Evolutionary conservation across 2,113 vertebrate species (phyloP).

Genomic region (Burhinus oedicnemus): DNA sequence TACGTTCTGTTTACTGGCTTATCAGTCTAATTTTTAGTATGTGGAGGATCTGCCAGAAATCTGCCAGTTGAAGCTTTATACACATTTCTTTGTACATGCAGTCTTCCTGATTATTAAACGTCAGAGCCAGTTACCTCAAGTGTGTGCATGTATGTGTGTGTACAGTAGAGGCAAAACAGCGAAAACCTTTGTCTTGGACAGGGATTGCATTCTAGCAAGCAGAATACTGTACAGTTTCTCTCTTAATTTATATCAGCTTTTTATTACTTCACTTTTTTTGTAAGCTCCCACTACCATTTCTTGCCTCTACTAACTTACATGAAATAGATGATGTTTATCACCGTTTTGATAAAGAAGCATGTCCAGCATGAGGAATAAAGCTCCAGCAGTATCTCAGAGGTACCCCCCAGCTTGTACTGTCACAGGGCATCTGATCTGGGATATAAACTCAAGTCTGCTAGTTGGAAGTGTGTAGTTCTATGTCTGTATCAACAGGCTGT

Average conservation of each 20-base stretch:
- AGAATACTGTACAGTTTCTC: background rate
- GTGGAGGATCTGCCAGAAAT: background rate
- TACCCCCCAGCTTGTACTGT: background rate
- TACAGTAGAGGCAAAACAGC: background rate
- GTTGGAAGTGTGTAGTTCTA: background rate
- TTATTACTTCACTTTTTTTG: background rate
- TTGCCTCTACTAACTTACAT: background rate
- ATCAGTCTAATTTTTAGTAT: background rate
- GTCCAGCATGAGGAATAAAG: background rate
- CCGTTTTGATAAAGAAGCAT: background rate
- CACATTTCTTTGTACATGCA: background rate
- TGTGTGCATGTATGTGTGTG: background rate
- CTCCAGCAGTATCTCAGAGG: background rate
- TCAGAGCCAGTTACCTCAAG: background rate
- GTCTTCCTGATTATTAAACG: background rate
- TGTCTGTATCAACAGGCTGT: background rate
- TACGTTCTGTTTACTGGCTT: background rate
- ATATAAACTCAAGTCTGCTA: background rate
- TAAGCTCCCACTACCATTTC: background rate
- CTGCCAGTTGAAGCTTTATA: background rate
- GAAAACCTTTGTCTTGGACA: background rate
- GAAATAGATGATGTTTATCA: background rate
- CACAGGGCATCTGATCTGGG: background rate
- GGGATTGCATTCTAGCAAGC: background rate
- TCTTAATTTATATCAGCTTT: background rate